These are phyloP conservation scores for Etheostoma nigrum DNA, from an alignment of 2,797 vertebrate genomes.

Conservation along the genomic window DNA sequence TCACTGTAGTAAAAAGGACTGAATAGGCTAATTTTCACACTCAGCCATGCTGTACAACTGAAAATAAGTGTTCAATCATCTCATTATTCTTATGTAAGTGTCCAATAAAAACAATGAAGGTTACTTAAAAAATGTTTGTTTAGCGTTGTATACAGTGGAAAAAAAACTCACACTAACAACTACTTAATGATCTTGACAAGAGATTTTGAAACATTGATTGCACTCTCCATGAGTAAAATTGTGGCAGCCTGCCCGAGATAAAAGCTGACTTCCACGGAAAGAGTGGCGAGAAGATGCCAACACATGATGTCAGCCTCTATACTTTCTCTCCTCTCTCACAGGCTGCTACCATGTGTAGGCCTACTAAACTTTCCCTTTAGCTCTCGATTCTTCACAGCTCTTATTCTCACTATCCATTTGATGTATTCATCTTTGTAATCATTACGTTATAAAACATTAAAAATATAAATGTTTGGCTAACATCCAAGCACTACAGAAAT, in stretches of 20 bases:
- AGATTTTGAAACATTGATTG: conserved; percentile 26
- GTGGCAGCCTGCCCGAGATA: conserved; percentile 27
- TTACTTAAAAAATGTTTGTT: background rate
- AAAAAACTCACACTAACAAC: background rate
- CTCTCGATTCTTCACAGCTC: background rate
- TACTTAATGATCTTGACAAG: conserved; percentile 28
- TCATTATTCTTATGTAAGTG: conserved; percentile 12
- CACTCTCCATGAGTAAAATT: background rate
- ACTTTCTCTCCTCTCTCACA: conserved; percentile 6
- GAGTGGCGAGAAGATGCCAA: conserved; percentile 15
- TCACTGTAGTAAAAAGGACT: conserved; percentile 12
- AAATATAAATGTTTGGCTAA: no score
- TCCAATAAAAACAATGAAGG: conserved; percentile 3
- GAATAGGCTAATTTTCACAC: conserved; percentile 31
- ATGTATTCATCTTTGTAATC: conserved; percentile 1
- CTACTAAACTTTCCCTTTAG: background rate
- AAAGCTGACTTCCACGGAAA: conserved; percentile 27
- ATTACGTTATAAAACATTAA: no score
- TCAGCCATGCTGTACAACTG: background rate
- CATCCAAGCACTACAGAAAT: background rate
- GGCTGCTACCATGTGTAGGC: background rate
- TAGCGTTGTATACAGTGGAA: background rate
- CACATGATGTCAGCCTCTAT: conserved; percentile 16
- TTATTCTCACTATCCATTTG: background rate
- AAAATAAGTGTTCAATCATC: conserved; percentile 13